Conservation (phyloP, 2,888 invertebrate species). For the Dioctria rufipes region DNA sequence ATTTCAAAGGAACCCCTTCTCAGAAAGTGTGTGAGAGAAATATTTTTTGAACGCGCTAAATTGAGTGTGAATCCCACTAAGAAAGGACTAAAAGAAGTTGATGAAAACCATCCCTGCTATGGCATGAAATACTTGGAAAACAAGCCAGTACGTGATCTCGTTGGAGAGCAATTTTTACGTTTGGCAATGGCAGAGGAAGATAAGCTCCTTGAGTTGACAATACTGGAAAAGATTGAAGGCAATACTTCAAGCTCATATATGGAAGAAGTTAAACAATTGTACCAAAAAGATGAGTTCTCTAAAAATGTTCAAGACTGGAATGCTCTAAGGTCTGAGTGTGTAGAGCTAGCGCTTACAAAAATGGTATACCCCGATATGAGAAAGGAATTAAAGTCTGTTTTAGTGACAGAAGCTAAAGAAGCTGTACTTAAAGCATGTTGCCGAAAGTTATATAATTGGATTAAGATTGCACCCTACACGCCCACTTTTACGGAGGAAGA, state of each 20-base stretch:
- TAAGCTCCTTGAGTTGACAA: constrained; percentile 80
- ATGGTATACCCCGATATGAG: constrained; percentile 92
- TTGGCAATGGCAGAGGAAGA: constrained; percentile 86
- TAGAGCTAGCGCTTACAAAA: constrained; percentile 88
- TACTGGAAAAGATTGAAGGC: constrained; percentile 85
- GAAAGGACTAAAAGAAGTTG: constrained; percentile 94
- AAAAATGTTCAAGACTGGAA: constrained; percentile 98
- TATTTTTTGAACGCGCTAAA: constrained; percentile 90
- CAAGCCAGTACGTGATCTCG: constrained; percentile 92
- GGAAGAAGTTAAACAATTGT: constrained; percentile 87
- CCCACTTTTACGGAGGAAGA: constrained; percentile 85
- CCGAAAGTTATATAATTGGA: constrained; percentile 90
- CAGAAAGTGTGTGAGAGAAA: constrained; percentile 87
- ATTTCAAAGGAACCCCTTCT: constrained; percentile 92
- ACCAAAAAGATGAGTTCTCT: constrained; percentile 89
- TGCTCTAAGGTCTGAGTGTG: constrained; percentile 86
- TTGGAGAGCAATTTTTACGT: constrained; percentile 92
- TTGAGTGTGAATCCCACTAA: constrained; percentile 87
- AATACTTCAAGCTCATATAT: constrained; percentile 84
- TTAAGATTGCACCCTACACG: constrained; percentile 85
- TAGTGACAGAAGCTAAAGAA: constrained; percentile 91
- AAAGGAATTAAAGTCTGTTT: constrained; percentile 84
- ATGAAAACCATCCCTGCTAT: constrained; percentile 92
- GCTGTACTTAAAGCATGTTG: constrained; percentile 88
- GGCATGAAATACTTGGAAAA: constrained; percentile 91